phyloP scores from a whole-genome alignment of 1,140 invertebrate species.

The Orussus abietinus region DNA sequence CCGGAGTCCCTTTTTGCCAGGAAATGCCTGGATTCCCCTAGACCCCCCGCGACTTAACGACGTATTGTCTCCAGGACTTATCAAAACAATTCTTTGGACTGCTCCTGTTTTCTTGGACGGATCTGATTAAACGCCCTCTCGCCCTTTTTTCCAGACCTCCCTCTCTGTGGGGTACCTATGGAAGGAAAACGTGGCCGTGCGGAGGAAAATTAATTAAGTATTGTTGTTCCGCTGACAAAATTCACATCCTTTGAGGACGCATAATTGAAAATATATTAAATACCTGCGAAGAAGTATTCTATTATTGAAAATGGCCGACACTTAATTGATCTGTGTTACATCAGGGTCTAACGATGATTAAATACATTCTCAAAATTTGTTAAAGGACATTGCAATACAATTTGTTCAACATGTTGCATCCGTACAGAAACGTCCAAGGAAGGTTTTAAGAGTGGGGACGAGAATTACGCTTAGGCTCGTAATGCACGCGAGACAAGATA shows the following conservation, averaged over 20 bases:
- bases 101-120: slow-evolving; percentile 26
- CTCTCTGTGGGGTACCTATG: not conserved
- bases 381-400: too few relatives aligned
- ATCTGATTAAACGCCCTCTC: slow-evolving; percentile 31
- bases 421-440: too few relatives aligned
- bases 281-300: too few relatives aligned
- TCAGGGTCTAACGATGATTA: too few relatives aligned
- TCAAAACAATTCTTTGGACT: slow-evolving; percentile 51
- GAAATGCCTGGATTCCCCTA: slow-evolving; percentile 9
- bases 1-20: slow-evolving; percentile 17
- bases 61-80: slow-evolving; percentile 51
- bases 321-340: too few relatives aligned
- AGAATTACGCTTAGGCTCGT: slow-evolving; percentile 18
- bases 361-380: too few relatives aligned
- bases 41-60: slow-evolving; percentile 45
- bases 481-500: slow-evolving; percentile 38
- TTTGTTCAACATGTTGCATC: too few relatives aligned
- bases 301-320: too few relatives aligned
- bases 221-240: too few relatives aligned
- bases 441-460: slow-evolving; percentile 6
- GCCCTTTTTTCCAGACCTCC: slow-evolving; percentile 5
- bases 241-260: too few relatives aligned
- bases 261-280: too few relatives aligned
- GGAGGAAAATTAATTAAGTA: too few relatives aligned
- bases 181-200: not conserved